Evolutionary conservation across 2,888 invertebrate species (phyloP).

Genomic region (Ametastegia equiseti): DNA sequence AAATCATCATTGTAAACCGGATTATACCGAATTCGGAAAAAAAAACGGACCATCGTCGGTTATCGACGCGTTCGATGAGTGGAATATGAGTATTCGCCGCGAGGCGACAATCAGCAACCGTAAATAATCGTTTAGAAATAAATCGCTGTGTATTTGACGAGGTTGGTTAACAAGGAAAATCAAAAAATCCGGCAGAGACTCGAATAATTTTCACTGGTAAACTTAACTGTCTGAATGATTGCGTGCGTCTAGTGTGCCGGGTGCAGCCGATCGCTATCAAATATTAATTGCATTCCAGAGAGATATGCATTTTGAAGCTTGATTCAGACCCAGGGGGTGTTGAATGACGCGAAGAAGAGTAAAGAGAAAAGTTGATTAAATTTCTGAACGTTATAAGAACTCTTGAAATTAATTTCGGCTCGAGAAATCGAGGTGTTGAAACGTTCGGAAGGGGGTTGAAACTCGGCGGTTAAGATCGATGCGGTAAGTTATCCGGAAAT

Average conservation of each 20-base stretch:
- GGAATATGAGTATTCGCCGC: not conserved
- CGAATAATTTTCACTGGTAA: conserved; percentile 38
- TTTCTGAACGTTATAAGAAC: conserved; percentile 15
- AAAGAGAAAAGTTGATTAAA: conserved; percentile 33
- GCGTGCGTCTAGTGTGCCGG: conserved; percentile 17
- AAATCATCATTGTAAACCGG: not conserved
- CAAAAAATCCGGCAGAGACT: not conserved
- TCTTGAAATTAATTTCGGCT: conserved; percentile 18
- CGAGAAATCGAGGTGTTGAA: conserved; percentile 11
- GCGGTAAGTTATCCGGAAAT: conserved; percentile 20
- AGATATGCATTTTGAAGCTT: conserved; percentile 8
- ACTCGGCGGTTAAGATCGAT: not conserved
- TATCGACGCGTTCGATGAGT: not conserved
- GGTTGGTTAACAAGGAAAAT: not conserved
- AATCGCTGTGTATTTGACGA: not conserved
- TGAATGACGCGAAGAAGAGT: conserved; percentile 33
- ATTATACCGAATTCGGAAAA: not conserved
- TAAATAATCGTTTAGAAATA: not conserved
- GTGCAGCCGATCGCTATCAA: conserved; percentile 20
- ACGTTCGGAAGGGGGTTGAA: conserved; percentile 9
- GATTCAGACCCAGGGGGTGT: not conserved
- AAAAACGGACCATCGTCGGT: not conserved
- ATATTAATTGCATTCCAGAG: conserved; percentile 43
- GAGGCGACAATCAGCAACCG: not conserved
- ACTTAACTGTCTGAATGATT: conserved; percentile 35